A percentile compares a stretch with the other conserved stretches of the same genome.
These are phyloP conservation scores for Benitochromis conjunctus DNA, from an alignment of 2,113 vertebrate species.

Conservation along the genomic window DNA sequence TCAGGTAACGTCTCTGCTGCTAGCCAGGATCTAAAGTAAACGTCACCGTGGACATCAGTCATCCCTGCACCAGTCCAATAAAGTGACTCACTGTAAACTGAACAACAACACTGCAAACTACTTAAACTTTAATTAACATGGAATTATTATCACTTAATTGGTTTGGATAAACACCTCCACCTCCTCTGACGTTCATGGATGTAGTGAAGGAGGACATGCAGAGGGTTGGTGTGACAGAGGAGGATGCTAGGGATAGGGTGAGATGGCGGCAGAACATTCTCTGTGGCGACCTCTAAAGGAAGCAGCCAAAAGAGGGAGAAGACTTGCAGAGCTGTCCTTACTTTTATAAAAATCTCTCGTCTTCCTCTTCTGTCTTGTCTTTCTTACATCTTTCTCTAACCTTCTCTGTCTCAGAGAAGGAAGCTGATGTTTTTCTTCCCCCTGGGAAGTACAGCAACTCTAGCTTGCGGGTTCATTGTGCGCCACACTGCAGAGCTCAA, in stretches of 20 bases:
- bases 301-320: background rate
- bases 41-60: background rate
- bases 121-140: background rate
- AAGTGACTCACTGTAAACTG: too few species aligned
- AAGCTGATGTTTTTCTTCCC: background rate
- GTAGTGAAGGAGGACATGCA: background rate
- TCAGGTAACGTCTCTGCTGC: background rate
- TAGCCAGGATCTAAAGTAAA: background rate
- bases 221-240: background rate
- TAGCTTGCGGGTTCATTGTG: background rate
- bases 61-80: too few species aligned
- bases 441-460: background rate
- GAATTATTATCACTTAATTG: fast-evolving
- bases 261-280: background rate
- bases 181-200: background rate
- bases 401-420: background rate
- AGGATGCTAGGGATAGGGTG: background rate
- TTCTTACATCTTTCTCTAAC: background rate
- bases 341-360: background rate
- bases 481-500: background rate
- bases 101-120: background rate
- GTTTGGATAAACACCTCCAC: background rate
- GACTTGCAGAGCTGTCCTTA: background rate
- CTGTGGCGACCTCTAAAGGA: background rate
- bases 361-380: background rate